phyloP scores from a whole-genome alignment of 2,797 vertebrate genomes.

The Tympanoctomys barrerae region DNA sequence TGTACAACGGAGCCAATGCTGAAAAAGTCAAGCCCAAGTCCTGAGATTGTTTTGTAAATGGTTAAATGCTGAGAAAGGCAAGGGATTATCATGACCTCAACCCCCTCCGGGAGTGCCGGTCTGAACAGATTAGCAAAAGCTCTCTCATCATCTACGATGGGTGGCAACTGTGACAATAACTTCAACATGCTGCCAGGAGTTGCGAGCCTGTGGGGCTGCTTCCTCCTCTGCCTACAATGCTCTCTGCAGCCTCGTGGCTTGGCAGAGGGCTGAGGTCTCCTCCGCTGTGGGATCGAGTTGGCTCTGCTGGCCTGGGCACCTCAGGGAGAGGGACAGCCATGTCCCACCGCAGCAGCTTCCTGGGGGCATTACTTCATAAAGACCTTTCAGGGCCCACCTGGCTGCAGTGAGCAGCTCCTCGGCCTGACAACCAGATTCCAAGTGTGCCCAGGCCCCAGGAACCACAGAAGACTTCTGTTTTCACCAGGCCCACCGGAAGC shows the following conservation, averaged over 20 bases:
- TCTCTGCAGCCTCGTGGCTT: conserved; percentile 26
- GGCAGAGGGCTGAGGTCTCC: conserved; percentile 1
- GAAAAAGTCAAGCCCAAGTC: not conserved
- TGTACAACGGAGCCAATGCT: not conserved
- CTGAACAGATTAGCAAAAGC: conserved; percentile 46
- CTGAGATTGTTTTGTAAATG: conserved; percentile 46
- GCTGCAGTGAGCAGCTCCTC: not conserved
- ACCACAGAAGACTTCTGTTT: conserved; percentile 40
- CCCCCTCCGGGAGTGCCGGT: not conserved
- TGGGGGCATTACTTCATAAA: conserved; percentile 10
- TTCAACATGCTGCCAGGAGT: conserved; percentile 13
- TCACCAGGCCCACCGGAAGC: conserved; percentile 40
- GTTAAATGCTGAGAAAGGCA: conserved; percentile 3
- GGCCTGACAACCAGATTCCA: conserved; percentile 55
- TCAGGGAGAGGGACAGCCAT: not conserved
- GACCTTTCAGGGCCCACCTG: not conserved
- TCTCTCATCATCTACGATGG: conserved; percentile 40
- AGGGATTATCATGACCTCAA: conserved; percentile 63
- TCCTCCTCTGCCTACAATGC: not conserved
- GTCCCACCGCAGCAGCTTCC: not conserved
- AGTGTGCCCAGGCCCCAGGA: not conserved
- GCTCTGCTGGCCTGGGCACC: not conserved
- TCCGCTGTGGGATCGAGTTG: not conserved
- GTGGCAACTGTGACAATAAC: conserved; percentile 18
- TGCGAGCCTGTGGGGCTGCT: not conserved